phyloP scores from a whole-genome alignment of 2,113 vertebrate species.

The Entelurus aequoreus region DNA sequence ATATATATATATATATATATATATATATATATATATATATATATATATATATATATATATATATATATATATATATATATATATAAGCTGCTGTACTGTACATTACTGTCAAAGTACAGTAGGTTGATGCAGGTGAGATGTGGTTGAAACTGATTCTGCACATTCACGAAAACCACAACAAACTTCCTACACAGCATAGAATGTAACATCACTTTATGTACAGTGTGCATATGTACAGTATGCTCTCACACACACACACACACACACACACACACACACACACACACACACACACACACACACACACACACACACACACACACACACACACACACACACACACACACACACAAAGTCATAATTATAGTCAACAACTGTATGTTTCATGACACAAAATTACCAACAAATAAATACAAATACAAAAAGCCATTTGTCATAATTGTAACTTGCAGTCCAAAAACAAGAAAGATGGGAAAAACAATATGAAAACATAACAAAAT shows the following conservation, averaged over 20 bases:
- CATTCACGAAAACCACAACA: slow-evolving; percentile 51
- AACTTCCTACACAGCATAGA: slow-evolving; percentile 48
- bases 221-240: not conserved
- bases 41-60: not conserved
- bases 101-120: not conserved
- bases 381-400: no score
- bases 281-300: slow-evolving; percentile 9
- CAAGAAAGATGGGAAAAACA: no score
- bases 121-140: not conserved
- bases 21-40: not conserved
- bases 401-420: no score
- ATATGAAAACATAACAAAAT: no score
- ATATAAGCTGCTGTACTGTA: not conserved
- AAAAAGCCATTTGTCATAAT: no score
- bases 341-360: slow-evolving; percentile 12
- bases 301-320: not conserved
- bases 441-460: no score
- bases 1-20: no score
- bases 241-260: not conserved
- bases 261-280: slow-evolving; percentile 21
- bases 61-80: no score
- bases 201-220: slow-evolving; percentile 18
- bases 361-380: no score
- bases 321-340: slow-evolving; percentile 11
- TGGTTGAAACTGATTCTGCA: slow-evolving; percentile 30